Conservation (phyloP, 2,797 vertebrate species). For the Microtus obscurus region DNA sequence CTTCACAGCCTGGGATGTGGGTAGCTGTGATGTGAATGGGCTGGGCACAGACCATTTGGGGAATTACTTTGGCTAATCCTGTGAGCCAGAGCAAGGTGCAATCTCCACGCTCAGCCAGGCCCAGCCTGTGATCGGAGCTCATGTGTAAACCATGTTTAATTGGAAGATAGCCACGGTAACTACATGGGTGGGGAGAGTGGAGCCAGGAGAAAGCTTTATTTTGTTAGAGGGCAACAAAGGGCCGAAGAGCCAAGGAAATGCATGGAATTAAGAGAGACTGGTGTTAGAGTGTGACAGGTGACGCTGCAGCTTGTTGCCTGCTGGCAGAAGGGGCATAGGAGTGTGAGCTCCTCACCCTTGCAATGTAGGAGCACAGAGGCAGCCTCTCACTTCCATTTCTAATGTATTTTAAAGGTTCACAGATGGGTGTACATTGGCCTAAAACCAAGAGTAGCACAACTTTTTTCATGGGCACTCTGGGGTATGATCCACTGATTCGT, state of each 20-base stretch:
- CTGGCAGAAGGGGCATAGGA: background rate
- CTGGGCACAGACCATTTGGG: background rate
- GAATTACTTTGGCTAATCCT: background rate
- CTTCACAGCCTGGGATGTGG: background rate
- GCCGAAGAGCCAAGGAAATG: background rate
- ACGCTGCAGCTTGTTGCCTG: background rate
- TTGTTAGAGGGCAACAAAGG: background rate
- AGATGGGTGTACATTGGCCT: conserved; percentile 74
- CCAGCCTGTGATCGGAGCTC: background rate
- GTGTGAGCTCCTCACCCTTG: conserved; percentile 42
- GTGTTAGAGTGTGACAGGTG: conserved; percentile 35
- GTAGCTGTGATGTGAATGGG: background rate
- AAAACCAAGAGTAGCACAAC: conserved; percentile 67
- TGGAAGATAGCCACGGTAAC: conserved; percentile 47
- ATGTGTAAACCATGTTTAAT: conserved; percentile 48
- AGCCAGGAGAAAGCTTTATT: background rate
- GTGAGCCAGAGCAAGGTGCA: background rate
- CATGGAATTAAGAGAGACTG: background rate
- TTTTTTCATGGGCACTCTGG: conserved; percentile 67
- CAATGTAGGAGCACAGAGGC: conserved; percentile 21
- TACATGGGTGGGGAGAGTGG: background rate
- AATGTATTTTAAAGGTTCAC: conserved; percentile 68
- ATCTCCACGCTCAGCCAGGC: background rate
- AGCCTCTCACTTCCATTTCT: conserved; percentile 50
- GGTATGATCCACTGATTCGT: conserved; percentile 38